phyloP scores from a whole-genome alignment of 2,797 vertebrate species.

The Channa striata region DNA sequence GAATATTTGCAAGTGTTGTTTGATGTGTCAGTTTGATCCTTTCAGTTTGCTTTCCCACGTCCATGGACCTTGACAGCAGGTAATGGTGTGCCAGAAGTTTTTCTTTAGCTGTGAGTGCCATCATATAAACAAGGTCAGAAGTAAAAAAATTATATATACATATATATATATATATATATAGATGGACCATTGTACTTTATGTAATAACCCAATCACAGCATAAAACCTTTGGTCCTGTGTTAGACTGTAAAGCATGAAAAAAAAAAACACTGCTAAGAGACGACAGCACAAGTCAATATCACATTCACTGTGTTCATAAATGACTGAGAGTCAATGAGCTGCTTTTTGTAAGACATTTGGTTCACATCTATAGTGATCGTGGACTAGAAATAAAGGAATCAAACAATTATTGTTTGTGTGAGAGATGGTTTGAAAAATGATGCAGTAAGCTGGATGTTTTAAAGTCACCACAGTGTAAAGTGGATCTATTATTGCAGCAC shows the following conservation, averaged over 20 bases:
- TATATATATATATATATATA: too few relatives aligned
- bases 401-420: background rate
- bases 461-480: background rate
- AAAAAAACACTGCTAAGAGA: slow-evolving; percentile 16
- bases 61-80: too few relatives aligned
- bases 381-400: slow-evolving; percentile 17
- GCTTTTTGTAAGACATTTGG: slow-evolving; percentile 19
- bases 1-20: too few relatives aligned
- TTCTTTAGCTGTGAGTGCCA: too few relatives aligned
- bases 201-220: background rate
- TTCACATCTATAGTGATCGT: slow-evolving; percentile 6
- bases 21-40: too few relatives aligned
- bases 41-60: too few relatives aligned
- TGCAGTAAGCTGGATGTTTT: slow-evolving; percentile 8
- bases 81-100: too few relatives aligned
- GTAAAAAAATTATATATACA: too few relatives aligned
- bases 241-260: slow-evolving; percentile 14
- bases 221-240: background rate
- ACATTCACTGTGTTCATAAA: slow-evolving; percentile 36
- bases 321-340: too few relatives aligned
- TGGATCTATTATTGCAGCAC: background rate
- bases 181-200: too few relatives aligned
- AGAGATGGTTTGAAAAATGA: slow-evolving; percentile 17
- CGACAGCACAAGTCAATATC: slow-evolving; percentile 24
- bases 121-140: too few relatives aligned